Evolutionary conservation across 2,888 invertebrate genomes (phyloP), one percentile per base, ranked within the genome.

Genomic region (Melinaea marsaeus): DNA sequence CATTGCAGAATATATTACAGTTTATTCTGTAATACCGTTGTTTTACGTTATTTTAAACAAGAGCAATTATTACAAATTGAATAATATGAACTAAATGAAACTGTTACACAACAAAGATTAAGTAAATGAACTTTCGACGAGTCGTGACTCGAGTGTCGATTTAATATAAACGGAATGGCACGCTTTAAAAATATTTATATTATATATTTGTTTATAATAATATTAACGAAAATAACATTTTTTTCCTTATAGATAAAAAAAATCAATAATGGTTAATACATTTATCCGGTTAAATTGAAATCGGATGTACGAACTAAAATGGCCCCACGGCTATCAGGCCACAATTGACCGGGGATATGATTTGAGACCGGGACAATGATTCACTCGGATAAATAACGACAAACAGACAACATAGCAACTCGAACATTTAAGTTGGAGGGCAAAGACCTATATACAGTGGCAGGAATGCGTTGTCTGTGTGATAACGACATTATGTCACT

Each of bases 401-500:
- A 35, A 35, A 3, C 42, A 42, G 9, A 42, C 42, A 42, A 6
- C 7, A 9, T 9, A 37, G 61, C 60, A 54, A 59, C 57, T 51
- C 51, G 46, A 64, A 64, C 48, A 62, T 60, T 57, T 58, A 57
- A 62, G 48, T 33, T 57, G 57, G 33, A 63, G 70, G 67, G 68
- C 70, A 68, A 64, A 68, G 67, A 67, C 64, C 66, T 47, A 13
- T 60, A 69, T 61, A 60, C 60, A 57, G 34, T 51, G 57, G 57
- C 51, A 57, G 59, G 22, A 32, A 51, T 51, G 55, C 54, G 51
- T 58, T 64, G 37, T 63, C 60, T 69, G 62, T 64, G 68, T 63
- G 71, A 69, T 68, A 69, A 67, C 62, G 54, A 47, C 64, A 69
- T 71, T 68, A 68, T 66, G 59, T 66, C 66, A 70, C 59, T 45